These are phyloP conservation scores for Phaedon cochleariae DNA, from an alignment of 2,888 invertebrate species.

Conservation along the genomic window DNA sequence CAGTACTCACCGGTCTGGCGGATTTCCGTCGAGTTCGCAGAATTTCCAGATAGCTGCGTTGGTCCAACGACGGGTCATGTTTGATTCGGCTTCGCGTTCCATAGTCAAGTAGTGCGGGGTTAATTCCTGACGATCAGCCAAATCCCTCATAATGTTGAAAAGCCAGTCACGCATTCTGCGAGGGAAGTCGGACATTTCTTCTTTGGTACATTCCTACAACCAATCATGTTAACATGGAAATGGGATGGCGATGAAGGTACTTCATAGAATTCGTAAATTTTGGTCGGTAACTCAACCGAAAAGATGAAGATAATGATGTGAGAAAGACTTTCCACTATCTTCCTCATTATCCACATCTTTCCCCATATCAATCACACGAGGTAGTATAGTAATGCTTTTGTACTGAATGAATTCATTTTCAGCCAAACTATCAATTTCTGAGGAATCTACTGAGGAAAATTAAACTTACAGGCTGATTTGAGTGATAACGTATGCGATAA, in stretches of 20 bases:
- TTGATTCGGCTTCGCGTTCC: conserved; percentile 89
- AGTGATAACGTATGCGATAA: no score
- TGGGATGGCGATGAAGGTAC: background rate
- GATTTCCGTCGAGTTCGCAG: conserved; percentile 95
- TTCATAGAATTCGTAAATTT: conserved; percentile 21
- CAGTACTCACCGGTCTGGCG: conserved; percentile 80
- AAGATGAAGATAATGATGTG: no score
- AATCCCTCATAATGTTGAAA: conserved; percentile 95
- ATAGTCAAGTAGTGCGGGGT: conserved; percentile 83
- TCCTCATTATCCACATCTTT: no score
- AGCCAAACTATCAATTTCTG: no score
- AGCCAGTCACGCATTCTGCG: conserved; percentile 98
- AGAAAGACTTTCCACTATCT: no score
- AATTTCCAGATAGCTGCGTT: conserved; percentile 98
- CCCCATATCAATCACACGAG: no score
- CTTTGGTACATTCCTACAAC: conserved; percentile 77
- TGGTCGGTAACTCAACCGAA: no score
- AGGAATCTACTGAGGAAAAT: no score
- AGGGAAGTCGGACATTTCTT: conserved; percentile 94
- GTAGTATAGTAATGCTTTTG: no score
- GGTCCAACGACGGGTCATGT: conserved; percentile 83
- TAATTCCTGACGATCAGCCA: conserved; percentile 88
- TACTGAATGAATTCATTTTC: no score
- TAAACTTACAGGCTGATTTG: no score
- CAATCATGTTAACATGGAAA: no score